These are phyloP conservation scores for Caranx ignobilis DNA, from an alignment of 2,113 vertebrate genomes.

Conservation along the genomic window DNA sequence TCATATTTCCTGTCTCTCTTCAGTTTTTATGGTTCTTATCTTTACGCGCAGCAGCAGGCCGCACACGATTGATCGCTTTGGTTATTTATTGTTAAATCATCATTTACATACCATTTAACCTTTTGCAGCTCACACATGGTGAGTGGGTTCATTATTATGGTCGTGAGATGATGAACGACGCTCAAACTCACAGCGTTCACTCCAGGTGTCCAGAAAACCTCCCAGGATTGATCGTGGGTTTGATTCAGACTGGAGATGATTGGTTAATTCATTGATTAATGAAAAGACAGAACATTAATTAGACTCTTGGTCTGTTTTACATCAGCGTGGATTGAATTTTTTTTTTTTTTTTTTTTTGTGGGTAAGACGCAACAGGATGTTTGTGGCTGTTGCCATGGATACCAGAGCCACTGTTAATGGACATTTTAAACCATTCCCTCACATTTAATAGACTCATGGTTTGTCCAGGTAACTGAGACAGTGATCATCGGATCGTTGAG, in stretches of 20 bases:
- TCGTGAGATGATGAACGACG: no score
- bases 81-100: slow-evolving; percentile 37
- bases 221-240: neutral
- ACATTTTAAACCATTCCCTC: neutral
- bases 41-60: slow-evolving; percentile 22
- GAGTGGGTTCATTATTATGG: neutral
- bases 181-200: no score
- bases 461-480: neutral
- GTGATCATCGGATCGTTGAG: neutral
- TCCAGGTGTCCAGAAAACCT: neutral
- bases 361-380: neutral
- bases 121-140: neutral
- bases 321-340: no score
- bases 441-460: neutral
- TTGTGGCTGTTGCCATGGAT: neutral
- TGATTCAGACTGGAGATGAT: neutral
- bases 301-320: no score
- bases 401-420: neutral
- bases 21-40: slow-evolving; percentile 26
- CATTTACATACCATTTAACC: slow-evolving; percentile 34
- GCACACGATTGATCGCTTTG: neutral
- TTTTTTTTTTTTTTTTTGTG: no score
- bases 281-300: neutral
- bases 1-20: neutral
- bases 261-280: neutral